Percentiles rank a stretch among this genome's conserved stretches.
phyloP scores from a whole-genome alignment of 2,797 vertebrate genomes.

The Crocidura indochinensis region DNA sequence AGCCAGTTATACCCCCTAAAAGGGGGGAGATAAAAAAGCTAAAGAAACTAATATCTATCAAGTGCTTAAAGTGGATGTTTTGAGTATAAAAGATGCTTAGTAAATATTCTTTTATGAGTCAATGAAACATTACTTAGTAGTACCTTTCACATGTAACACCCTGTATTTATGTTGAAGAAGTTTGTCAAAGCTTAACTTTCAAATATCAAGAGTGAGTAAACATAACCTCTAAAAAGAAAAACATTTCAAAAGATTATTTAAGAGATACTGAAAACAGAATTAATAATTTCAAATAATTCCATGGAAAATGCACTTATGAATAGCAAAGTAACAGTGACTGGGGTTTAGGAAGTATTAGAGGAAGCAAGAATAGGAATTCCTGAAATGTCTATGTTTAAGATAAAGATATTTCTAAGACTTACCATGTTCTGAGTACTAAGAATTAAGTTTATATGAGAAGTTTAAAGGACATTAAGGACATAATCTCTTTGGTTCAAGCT shows the following conservation, averaged over 20 bases:
- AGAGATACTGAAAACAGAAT: not conserved
- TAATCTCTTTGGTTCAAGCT: not conserved
- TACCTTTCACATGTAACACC: not conserved
- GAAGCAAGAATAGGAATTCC: not conserved
- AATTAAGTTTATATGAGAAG: not conserved
- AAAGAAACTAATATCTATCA: not conserved
- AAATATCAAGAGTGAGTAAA: not conserved
- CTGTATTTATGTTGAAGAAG: not conserved
- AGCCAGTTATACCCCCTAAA: slow-evolving; percentile 9
- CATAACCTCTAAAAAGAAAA: not conserved
- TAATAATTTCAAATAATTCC: slow-evolving; percentile 4
- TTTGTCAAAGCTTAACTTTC: not conserved
- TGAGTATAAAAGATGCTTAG: not conserved
- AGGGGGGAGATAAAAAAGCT: not conserved
- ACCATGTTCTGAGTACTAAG: not conserved
- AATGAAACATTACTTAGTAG: not conserved
- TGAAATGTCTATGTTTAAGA: not conserved
- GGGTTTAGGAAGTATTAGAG: not conserved
- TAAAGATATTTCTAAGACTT: not conserved
- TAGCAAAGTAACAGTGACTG: not conserved
- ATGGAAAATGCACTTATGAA: not conserved
- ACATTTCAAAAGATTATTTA: slow-evolving; percentile 2
- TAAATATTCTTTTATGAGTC: not conserved
- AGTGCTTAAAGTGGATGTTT: not conserved
- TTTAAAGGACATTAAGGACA: not conserved